Percentiles rank a stretch among this genome's conserved stretches.
Evolutionary conservation across 2,888 invertebrate species (phyloP).

Genomic region (Hyppa rectilinea): DNA sequence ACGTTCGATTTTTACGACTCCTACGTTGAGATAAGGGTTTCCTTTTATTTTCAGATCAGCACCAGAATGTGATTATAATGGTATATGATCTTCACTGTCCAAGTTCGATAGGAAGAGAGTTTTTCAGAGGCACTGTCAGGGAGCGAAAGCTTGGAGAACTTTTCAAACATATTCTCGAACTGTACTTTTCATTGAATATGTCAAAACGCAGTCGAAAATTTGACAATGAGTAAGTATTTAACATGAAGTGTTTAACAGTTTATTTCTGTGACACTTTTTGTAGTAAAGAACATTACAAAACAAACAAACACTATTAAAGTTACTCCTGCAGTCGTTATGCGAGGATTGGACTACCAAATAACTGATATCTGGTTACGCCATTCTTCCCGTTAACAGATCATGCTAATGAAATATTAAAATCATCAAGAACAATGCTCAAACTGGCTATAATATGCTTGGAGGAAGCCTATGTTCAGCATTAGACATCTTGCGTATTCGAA

Average conservation of each 20-base stretch:
- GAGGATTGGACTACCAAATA: neutral
- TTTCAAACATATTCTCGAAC: neutral
- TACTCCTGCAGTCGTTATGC: neutral
- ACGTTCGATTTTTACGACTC: conserved; percentile 58
- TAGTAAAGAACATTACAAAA: neutral
- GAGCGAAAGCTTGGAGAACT: neutral
- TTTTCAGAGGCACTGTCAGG: neutral
- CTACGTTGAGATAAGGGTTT: conserved; percentile 51
- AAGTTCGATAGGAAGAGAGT: neutral
- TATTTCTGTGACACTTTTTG: too few species aligned
- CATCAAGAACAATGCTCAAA: neutral
- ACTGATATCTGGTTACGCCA: neutral
- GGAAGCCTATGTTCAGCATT: neutral
- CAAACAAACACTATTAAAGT: neutral
- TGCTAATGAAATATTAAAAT: neutral
- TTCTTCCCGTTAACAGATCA: too few species aligned
- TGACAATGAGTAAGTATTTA: too few species aligned
- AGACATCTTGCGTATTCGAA: neutral
- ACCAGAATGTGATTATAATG: conserved; percentile 60
- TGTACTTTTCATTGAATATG: too few species aligned
- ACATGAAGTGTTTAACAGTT: too few species aligned
- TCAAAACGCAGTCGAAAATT: too few species aligned
- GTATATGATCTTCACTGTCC: conserved; percentile 37
- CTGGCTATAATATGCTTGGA: neutral
- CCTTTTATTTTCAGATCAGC: conserved; percentile 62